These are phyloP conservation scores for Rhabdornis inornatus DNA, from an alignment of 2,113 vertebrate genomes.

Conservation along the genomic window DNA sequence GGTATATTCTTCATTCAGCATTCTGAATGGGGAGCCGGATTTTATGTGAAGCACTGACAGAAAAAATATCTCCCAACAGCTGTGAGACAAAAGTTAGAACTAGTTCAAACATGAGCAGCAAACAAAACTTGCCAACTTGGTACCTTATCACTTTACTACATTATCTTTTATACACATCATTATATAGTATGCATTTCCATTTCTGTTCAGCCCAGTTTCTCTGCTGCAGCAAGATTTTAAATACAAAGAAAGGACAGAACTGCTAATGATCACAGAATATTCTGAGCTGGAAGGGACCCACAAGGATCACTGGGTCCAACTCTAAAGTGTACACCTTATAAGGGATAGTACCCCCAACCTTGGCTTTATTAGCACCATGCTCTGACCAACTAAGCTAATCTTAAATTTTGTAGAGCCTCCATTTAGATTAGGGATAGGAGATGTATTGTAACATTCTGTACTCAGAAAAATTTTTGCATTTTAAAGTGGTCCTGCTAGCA, in stretches of 20 bases:
- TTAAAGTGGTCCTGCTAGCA: background rate
- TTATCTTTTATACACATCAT: background rate
- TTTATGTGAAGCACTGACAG: background rate
- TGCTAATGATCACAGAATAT: background rate
- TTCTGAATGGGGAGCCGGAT: background rate
- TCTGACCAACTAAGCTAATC: background rate
- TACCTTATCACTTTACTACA: background rate
- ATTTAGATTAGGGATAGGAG: background rate
- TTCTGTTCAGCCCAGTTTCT: background rate
- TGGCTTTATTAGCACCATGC: background rate
- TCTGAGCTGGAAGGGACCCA: background rate
- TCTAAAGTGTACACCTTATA: fast-evolving
- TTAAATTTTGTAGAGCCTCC: background rate
- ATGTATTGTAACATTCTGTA: background rate
- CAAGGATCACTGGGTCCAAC: background rate
- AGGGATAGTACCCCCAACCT: fast-evolving
- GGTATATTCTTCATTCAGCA: background rate
- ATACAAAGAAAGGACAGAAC: background rate
- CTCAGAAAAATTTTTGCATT: background rate
- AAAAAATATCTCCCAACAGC: background rate
- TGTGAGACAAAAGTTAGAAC: background rate
- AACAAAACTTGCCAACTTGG: background rate
- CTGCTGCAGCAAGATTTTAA: background rate
- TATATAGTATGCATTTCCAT: background rate
- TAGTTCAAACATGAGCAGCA: background rate